These are phyloP conservation scores for Syngnathus floridae DNA, from an alignment of 2,113 vertebrate genomes.

Conservation along the genomic window DNA sequence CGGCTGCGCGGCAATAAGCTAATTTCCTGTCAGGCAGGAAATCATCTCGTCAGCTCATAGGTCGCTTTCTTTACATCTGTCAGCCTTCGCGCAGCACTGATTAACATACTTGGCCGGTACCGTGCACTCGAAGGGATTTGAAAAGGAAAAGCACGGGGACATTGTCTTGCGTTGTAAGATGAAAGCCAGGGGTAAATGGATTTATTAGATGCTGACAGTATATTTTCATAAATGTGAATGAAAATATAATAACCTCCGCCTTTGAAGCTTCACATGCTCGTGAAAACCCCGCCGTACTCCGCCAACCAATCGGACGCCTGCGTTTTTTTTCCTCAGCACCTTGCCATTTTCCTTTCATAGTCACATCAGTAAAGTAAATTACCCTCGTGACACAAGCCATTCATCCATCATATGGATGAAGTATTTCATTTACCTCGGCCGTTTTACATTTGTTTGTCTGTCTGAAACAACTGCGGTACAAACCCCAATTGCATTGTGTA, in stretches of 20 bases:
- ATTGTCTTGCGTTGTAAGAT: constrained; percentile 30
- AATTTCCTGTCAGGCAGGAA: constrained; percentile 42
- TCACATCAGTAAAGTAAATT: constrained; percentile 42
- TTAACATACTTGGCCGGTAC: constrained; percentile 30
- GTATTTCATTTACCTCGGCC: constrained; percentile 23
- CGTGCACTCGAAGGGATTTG: constrained; percentile 11
- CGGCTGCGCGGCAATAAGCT: constrained; percentile 33
- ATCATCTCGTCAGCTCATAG: constrained; percentile 34
- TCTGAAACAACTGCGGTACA: neutral
- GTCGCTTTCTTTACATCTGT: constrained; percentile 32
- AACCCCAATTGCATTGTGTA: no score
- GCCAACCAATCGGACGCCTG: constrained; percentile 10
- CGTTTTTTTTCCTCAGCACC: constrained; percentile 6
- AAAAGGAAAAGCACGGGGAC: constrained; percentile 20
- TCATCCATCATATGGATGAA: constrained; percentile 19
- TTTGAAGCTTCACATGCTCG: neutral
- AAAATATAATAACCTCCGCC: constrained; percentile 3
- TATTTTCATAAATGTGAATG: constrained; percentile 11
- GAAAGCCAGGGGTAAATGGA: constrained; percentile 31
- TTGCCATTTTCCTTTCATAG: constrained; percentile 35
- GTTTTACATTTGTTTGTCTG: constrained; percentile 10
- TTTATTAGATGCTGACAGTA: constrained; percentile 17
- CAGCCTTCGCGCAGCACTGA: constrained; percentile 22
- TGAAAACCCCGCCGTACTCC: neutral
- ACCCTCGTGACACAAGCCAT: constrained; percentile 34